Evolutionary conservation across 1,140 invertebrate species (phyloP).

Genomic region (Heliothis virescens): DNA sequence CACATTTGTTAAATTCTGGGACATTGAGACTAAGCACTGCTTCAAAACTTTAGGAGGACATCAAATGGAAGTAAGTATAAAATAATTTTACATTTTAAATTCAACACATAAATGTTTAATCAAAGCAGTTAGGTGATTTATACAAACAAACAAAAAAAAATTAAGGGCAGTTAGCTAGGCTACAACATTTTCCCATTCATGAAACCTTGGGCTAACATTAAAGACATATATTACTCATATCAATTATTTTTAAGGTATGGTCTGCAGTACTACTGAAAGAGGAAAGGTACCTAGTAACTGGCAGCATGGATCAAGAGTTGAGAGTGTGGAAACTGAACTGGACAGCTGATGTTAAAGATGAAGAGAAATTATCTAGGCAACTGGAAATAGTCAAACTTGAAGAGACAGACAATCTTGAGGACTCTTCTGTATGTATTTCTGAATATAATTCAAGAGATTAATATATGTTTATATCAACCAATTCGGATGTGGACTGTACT

Average conservation of each 20-base stretch:
- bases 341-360: slow-evolving; percentile 84
- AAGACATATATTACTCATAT: background rate
- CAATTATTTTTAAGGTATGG: slow-evolving; percentile 90
- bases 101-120: no score
- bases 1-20: slow-evolving; percentile 98
- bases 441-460: background rate
- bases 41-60: slow-evolving; percentile 96
- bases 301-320: slow-evolving; percentile 94
- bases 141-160: no score
- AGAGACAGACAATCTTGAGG: slow-evolving; percentile 86
- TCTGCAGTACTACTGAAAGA: slow-evolving; percentile 92
- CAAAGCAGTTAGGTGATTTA: no score
- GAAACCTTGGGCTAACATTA: no score
- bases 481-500: no score
- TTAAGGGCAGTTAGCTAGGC: no score
- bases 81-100: no score
- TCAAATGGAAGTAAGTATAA: slow-evolving; percentile 88
- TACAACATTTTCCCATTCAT: no score
- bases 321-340: slow-evolving; percentile 92
- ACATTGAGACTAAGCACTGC: slow-evolving; percentile 97
- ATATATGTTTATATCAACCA: background rate
- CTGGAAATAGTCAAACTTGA: slow-evolving; percentile 87
- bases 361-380: slow-evolving; percentile 84
- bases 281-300: slow-evolving; percentile 94
- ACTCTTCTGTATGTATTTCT: slow-evolving; percentile 73